phyloP scores from a whole-genome alignment of 2,797 vertebrate genomes.

The Percopsis omiscomaycus region DNA sequence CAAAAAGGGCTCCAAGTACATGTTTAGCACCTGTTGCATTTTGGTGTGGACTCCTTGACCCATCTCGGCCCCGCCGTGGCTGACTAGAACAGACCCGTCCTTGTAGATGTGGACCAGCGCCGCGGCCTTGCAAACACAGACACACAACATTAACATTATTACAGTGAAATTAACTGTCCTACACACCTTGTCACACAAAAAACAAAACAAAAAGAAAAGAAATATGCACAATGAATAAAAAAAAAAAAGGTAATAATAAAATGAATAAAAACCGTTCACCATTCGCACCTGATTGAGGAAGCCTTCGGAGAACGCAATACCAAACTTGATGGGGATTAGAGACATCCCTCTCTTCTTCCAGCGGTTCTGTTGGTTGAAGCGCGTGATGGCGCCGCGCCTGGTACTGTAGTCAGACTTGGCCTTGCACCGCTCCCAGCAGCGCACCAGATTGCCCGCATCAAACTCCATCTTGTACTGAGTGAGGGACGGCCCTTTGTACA shows the following conservation, averaged over 20 bases:
- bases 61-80: constrained; percentile 82
- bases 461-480: constrained; percentile 83
- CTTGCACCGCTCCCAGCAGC: constrained; percentile 86
- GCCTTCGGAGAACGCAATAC: constrained; percentile 74
- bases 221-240: too few relatives aligned
- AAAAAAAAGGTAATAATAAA: too few relatives aligned
- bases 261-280: too few relatives aligned
- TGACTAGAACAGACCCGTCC: constrained; percentile 84
- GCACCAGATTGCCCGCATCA: constrained; percentile 76
- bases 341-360: constrained; percentile 90
- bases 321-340: constrained; percentile 85
- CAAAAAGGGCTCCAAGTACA: not conserved
- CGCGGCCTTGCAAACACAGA: constrained; percentile 67
- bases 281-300: constrained; percentile 83
- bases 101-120: constrained; percentile 85
- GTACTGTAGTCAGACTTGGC: constrained; percentile 66
- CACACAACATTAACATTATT: not conserved
- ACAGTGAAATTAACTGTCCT: not conserved
- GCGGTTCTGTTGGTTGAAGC: constrained; percentile 83
- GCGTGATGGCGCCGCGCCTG: constrained; percentile 59
- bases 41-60: constrained; percentile 88
- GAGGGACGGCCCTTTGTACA: constrained; percentile 79
- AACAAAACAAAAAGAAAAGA: too few relatives aligned
- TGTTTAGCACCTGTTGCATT: constrained; percentile 80
- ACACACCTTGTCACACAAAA: too few relatives aligned